Conservation (phyloP, 2,888 invertebrate genomes). For the Alsophila aescularia region DNA sequence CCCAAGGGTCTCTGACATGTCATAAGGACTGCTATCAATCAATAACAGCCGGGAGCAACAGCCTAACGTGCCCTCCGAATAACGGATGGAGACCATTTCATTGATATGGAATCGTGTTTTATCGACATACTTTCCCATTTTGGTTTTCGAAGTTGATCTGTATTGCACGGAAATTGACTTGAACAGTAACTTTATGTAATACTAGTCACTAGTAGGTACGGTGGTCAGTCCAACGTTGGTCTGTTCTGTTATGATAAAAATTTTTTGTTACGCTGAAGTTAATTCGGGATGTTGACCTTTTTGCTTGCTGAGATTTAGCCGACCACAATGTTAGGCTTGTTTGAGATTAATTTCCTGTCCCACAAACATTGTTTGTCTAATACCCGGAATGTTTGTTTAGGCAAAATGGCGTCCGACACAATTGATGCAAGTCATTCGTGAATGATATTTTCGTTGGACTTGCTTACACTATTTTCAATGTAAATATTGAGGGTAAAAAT, state of each 20-base stretch:
- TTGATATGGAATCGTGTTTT: no score
- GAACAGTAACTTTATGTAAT: no score
- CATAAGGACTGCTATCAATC: no score
- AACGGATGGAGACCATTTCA: no score
- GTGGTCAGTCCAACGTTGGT: no score
- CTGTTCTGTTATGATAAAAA: neutral
- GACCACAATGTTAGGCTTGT: constrained; percentile 46
- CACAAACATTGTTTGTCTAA: constrained; percentile 64
- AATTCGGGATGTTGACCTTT: neutral
- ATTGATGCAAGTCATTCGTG: constrained; percentile 69
- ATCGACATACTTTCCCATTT: no score
- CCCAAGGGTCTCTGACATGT: no score
- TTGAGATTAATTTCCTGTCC: constrained; percentile 59
- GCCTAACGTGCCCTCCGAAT: no score
- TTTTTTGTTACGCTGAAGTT: neutral
- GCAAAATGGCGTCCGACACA: constrained; percentile 44
- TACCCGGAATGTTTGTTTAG: constrained; percentile 63
- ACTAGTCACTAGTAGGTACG: no score
- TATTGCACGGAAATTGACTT: no score
- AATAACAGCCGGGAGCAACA: no score
- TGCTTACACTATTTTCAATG: constrained; percentile 36
- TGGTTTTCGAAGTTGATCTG: no score
- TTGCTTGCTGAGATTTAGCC: constrained; percentile 1
- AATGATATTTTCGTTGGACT: constrained; percentile 37
- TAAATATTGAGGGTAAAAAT: constrained; percentile 37